Evolutionary conservation across 2,888 invertebrate species (phyloP), one percentile per base, ranked within the genome.

Genomic region (Amphipyra tragopoginis): DNA sequence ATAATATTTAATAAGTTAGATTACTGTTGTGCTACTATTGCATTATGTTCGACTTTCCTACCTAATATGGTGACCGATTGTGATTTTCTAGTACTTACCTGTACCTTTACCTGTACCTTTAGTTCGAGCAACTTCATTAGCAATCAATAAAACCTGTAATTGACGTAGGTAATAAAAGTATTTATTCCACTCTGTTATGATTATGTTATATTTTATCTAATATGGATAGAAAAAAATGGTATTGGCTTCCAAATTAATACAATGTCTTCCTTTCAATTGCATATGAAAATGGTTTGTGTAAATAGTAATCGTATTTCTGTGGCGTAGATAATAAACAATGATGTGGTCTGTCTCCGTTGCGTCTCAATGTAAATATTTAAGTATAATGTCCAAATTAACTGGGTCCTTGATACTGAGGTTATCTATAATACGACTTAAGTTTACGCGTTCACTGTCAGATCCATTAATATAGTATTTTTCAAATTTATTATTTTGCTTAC

Each of bases 361-460:
- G 8, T 33, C 14, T 5, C 33, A 15, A 10, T 39, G 5, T 50
- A 50, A 50, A 50, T 50, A 50, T 50, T 50, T 50, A 26, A 10
- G 38, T 6, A 36, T 5, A 11, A 10, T 14, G 45, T 33, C 34
- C 2, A 11, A 14, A 21, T n/a, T 43, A 39, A 38, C 2, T 42
- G 21, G 42, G 10, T 72, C 43, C 58, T 54, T 51, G 57, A 38
- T 49, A 57, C 11, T 47, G 14, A 47, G 53, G 50, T 65, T 65
- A 69, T 7, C 2, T 7, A 1, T 47, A 14, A 38, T 36, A 49
- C 5, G 11, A 21, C 21, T 21, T 21, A 21, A 21, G 1, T 21
- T 21, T 21, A 21, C 7, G 11, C 11, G 6, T 38, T 39, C 38
- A 33, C 9, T 33, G 10, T 36, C 11, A 5, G 8, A 11, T 36